Evolutionary conservation across 2,797 vertebrate genomes (phyloP), one percentile per base, ranked within the genome.

Genomic region (Lepus oiostolus): DNA sequence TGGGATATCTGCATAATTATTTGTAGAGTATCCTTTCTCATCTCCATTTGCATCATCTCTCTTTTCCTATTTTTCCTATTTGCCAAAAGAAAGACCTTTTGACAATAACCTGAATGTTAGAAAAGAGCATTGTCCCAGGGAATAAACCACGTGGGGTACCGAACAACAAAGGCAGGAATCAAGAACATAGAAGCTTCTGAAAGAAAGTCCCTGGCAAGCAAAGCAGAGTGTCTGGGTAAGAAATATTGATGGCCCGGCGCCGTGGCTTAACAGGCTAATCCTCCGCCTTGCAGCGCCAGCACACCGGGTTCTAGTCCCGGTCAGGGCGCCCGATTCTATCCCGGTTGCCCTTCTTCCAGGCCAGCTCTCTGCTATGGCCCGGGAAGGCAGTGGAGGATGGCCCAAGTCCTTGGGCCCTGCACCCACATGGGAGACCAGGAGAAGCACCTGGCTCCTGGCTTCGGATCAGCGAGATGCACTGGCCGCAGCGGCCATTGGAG

Each of bases 131-230:
- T 68, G 32, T 75, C 17, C 6, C 26, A 32, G 21, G 13, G 24
- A 60, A 32, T 52, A n/a, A 92, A 94, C 5, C 22, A 8, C 88
- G 5, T 32, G 19, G 4, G 26, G 11, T 68, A 92, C 21, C 47
- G 79, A 84, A 90, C 10, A 77, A 84, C 16, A 81, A 95, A 95
- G 47, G n/a, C 74, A 91, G 26, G 24, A 24, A 30, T 72, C 32
- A 74, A 83, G 62, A 42, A 76, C n/a, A 72, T 2, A 58, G 19
- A 30, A 4, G 2, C 16, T 91, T 16, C n/a, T 7, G 13, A 71
- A 63, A 67, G 14, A 83, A 30, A 71, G 10, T 35, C 26, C n/a
- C 4, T 28, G 13, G 30, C 85, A 50, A 92, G 12, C 10, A 67
- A 85, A 62, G 11, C 32, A 54, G 19, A 58, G 28, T 38, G 32